phyloP scores from a whole-genome alignment of 2,888 invertebrate genomes.

The Apodemia zela region DNA sequence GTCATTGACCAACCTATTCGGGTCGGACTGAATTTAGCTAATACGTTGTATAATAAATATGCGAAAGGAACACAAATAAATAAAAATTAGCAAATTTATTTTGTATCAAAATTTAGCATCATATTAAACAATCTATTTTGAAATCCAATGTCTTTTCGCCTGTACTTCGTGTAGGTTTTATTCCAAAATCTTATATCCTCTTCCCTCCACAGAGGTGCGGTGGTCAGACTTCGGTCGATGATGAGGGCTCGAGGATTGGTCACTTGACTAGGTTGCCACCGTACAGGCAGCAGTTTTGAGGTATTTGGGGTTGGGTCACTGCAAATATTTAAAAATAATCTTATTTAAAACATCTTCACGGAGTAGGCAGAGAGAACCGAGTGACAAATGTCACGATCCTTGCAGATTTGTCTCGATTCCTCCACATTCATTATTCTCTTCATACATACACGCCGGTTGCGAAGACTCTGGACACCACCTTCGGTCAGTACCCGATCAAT shows the following conservation, averaged over 20 bases:
- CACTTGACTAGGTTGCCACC: slow-evolving; percentile 58
- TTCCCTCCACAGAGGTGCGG: slow-evolving; percentile 57
- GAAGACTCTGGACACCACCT: too few species aligned
- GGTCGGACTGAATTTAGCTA: too few species aligned
- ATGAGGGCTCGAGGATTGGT: slow-evolving; percentile 58
- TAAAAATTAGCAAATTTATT: slow-evolving; percentile 4
- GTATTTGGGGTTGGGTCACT: slow-evolving; percentile 66
- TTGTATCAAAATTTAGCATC: slow-evolving; percentile 7
- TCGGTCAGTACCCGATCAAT: too few species aligned
- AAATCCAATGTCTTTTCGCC: slow-evolving; percentile 45
- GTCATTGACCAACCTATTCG: too few species aligned
- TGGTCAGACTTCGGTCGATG: slow-evolving; percentile 51
- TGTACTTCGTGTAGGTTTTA: slow-evolving; percentile 58
- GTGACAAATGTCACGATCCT: too few species aligned
- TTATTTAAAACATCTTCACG: neutral
- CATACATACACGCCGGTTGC: too few species aligned
- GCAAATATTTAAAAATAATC: slow-evolving; percentile 23
- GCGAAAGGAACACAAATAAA: neutral
- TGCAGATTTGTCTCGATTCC: too few species aligned
- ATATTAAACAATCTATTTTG: slow-evolving; percentile 21
- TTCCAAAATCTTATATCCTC: slow-evolving; percentile 57
- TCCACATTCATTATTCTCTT: too few species aligned
- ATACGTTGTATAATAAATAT: too few species aligned
- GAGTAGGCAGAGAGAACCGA: too few species aligned
- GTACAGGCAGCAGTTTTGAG: slow-evolving; percentile 48